Conservation (phyloP, 2,797 vertebrate genomes). For the Otolemur crassicaudatus region DNA sequence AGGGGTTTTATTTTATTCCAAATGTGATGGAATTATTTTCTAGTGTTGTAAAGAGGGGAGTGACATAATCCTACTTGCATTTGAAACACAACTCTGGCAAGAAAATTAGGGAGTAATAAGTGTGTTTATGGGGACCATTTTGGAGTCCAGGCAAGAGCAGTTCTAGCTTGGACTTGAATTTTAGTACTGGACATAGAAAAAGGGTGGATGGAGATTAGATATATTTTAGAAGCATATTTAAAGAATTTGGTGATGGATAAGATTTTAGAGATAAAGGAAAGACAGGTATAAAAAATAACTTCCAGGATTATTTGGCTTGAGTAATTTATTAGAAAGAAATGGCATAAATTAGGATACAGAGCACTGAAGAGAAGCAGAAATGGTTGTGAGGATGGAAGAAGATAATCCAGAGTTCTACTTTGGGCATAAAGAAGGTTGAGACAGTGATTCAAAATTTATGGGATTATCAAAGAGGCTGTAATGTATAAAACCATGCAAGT, state of each 20-base stretch:
- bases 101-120: background rate
- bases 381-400: background rate
- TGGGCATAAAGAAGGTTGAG: background rate
- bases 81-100: background rate
- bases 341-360: background rate
- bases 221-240: background rate
- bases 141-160: background rate
- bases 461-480: background rate
- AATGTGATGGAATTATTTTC: background rate
- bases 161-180: background rate
- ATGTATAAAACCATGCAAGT: background rate
- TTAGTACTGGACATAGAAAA: background rate
- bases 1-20: background rate
- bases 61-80: background rate
- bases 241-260: background rate
- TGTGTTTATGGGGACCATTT: background rate
- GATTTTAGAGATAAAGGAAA: background rate
- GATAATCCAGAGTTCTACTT: background rate
- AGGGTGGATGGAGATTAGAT: background rate
- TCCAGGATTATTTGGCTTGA: background rate
- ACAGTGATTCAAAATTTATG: background rate
- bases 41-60: background rate
- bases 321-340: background rate
- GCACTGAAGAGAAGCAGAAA: background rate
- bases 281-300: background rate